Conservation (phyloP, 2,888 invertebrate genomes). For the Acanthosepion pharaonis region DNA sequence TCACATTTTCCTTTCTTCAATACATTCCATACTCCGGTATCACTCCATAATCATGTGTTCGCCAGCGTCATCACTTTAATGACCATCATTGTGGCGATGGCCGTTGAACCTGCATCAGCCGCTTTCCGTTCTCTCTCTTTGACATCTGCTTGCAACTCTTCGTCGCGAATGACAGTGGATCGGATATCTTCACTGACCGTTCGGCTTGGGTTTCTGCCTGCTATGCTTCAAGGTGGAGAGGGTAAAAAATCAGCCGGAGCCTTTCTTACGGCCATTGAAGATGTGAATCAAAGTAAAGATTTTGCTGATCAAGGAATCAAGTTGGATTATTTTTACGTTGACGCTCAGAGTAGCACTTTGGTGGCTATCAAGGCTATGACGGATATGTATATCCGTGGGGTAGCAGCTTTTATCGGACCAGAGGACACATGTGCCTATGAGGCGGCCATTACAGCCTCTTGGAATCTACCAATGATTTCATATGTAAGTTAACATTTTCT, state of each 20-base stretch:
- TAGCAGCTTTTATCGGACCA: slow-evolving; percentile 94
- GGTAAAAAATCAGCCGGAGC: slow-evolving; percentile 65
- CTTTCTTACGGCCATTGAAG: slow-evolving; percentile 63
- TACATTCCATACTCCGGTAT: not conserved
- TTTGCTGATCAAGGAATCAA: slow-evolving; percentile 53
- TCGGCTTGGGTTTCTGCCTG: slow-evolving; percentile 58
- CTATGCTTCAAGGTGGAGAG: slow-evolving; percentile 51
- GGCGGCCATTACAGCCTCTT: slow-evolving; percentile 91
- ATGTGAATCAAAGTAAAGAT: slow-evolving; percentile 57
- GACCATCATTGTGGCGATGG: not conserved
- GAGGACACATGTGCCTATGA: slow-evolving; percentile 93
- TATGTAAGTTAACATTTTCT: slow-evolving; percentile 83
- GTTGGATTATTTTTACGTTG: slow-evolving; percentile 57
- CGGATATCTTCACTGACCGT: slow-evolving; percentile 46
- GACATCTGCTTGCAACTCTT: not conserved
- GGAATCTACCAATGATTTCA: slow-evolving; percentile 95
- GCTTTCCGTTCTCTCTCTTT: not conserved
- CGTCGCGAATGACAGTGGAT: not conserved
- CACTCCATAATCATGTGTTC: not conserved
- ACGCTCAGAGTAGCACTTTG: slow-evolving; percentile 56
- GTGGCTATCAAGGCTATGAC: slow-evolving; percentile 62
- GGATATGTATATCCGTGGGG: slow-evolving; percentile 80
- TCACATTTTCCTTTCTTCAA: not conserved
- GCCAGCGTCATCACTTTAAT: not conserved
- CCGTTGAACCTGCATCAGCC: not conserved